Conservation (phyloP, 1,140 invertebrate genomes). For the Musca vetustissima region DNA sequence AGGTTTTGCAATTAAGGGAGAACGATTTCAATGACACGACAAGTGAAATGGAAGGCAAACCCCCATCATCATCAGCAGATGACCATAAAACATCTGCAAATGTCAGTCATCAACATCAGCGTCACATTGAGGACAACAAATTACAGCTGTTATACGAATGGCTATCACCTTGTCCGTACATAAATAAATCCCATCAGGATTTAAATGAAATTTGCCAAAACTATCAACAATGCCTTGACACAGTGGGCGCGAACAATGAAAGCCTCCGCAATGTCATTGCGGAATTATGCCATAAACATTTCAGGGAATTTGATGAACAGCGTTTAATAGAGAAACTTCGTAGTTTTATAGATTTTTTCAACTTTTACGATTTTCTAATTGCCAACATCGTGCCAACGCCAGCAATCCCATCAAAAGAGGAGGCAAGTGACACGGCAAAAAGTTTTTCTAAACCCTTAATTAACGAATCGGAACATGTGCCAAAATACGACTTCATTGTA, state of each 20-base stretch:
- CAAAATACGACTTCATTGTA: conserved; percentile 53
- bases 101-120: too few relatives aligned
- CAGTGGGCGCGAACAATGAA: conserved; percentile 7
- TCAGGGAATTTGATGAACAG: conserved; percentile 10
- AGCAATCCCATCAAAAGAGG: conserved; percentile 4
- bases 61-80: too few relatives aligned
- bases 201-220: background rate
- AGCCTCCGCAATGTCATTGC: too few relatives aligned
- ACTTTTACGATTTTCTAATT: conserved; percentile 50
- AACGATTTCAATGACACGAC: too few relatives aligned
- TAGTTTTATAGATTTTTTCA: conserved; percentile 46
- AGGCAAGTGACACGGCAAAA: background rate
- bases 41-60: too few relatives aligned
- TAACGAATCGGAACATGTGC: conserved; percentile 20
- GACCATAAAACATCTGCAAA: too few relatives aligned
- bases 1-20: conserved; percentile 14
- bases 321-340: conserved; percentile 29
- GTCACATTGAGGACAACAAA: background rate
- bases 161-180: too few relatives aligned
- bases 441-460: background rate
- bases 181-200: too few relatives aligned
- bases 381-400: conserved; percentile 13
- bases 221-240: background rate
- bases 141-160: too few relatives aligned
- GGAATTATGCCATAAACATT: conserved; percentile 20